Evolutionary conservation across 2,888 invertebrate species (phyloP).

Genomic region (Rhamnusium bicolor): DNA sequence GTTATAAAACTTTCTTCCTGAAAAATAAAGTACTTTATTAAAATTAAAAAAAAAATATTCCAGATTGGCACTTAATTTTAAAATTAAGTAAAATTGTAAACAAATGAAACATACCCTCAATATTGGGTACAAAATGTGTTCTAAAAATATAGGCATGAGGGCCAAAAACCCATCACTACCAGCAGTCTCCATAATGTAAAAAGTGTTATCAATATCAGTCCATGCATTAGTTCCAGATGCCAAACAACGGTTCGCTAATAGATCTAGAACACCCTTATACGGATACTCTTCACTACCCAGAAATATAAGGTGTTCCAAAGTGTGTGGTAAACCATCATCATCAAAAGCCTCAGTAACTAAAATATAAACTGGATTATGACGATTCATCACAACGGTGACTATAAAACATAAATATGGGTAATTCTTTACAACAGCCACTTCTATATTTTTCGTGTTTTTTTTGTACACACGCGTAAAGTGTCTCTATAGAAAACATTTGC

Average conservation of each 20-base stretch:
- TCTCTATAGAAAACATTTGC: too few relatives aligned
- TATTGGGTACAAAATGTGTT: slow-evolving; percentile 90
- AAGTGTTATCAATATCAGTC: slow-evolving; percentile 91
- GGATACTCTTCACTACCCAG: slow-evolving; percentile 92
- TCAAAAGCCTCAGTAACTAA: slow-evolving; percentile 92
- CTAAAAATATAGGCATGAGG: slow-evolving; percentile 91
- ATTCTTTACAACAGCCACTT: too few relatives aligned
- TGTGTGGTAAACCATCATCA: slow-evolving; percentile 94
- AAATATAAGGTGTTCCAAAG: slow-evolving; percentile 93
- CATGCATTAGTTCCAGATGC: slow-evolving; percentile 95
- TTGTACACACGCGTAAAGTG: too few relatives aligned
- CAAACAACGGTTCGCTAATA: slow-evolving; percentile 90
- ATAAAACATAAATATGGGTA: too few relatives aligned
- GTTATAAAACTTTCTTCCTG: slow-evolving; percentile 88
- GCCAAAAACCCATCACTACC: slow-evolving; percentile 90
- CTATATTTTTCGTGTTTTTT: too few relatives aligned
- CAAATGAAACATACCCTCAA: slow-evolving; percentile 74
- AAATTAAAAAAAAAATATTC: too few relatives aligned
- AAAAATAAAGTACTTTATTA: too few relatives aligned
- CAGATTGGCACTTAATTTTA: too few relatives aligned
- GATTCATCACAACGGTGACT: too few relatives aligned
- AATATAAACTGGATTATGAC: slow-evolving; percentile 13
- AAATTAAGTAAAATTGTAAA: slow-evolving; percentile 4
- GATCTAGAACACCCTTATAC: slow-evolving; percentile 90
- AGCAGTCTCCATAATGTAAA: slow-evolving; percentile 91